Conservation (phyloP, 1,140 invertebrate genomes). For the Philopotamus ludificatus region DNA sequence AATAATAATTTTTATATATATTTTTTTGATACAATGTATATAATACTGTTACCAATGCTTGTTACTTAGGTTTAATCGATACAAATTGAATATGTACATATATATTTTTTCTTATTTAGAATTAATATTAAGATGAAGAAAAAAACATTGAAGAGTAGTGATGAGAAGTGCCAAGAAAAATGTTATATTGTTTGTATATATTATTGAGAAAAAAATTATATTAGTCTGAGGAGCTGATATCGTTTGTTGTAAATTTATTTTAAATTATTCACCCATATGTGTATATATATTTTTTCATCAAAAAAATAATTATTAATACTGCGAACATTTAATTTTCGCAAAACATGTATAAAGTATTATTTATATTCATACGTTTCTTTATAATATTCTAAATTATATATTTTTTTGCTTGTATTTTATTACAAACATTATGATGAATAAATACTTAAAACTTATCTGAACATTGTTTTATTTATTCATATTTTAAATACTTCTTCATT, state of each 20-base stretch:
- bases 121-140: slow-evolving; percentile 8
- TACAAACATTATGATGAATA: slow-evolving; percentile 20
- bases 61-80: too few relatives aligned
- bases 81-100: too few relatives aligned
- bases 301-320: background rate
- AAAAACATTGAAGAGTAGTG: slow-evolving; percentile 38
- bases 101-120: too few relatives aligned
- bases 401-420: slow-evolving; percentile 21
- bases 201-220: too few relatives aligned
- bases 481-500: too few relatives aligned
- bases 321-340: background rate
- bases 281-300: background rate
- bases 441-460: background rate
- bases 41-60: too few relatives aligned
- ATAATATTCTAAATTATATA: slow-evolving; percentile 34
- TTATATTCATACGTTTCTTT: slow-evolving; percentile 28
- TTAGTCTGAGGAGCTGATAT: too few relatives aligned
- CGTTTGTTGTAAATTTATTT: background rate
- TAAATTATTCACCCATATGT: background rate
- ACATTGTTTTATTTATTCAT: background rate
- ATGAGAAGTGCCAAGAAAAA: slow-evolving; percentile 40
- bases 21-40: too few relatives aligned
- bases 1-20: too few relatives aligned
- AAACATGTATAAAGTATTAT: slow-evolving; percentile 35
- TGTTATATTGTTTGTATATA: slow-evolving; percentile 30